Evolutionary conservation across 2,113 vertebrate species (phyloP).

Genomic region (Platanista minor): DNA sequence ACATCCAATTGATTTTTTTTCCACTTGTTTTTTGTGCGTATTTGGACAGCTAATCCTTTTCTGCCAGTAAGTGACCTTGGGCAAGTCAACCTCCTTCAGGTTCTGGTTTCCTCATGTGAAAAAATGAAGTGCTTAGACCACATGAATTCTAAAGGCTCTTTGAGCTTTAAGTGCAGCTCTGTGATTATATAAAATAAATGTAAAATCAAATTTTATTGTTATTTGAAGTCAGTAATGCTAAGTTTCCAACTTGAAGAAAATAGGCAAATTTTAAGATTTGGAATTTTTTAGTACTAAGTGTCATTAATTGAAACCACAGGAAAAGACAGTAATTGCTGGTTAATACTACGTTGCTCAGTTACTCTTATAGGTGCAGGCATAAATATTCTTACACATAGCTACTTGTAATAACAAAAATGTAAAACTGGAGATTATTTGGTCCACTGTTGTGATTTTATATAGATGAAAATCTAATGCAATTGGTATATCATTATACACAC

Average conservation of each 20-base stretch:
- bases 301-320: not conserved
- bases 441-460: not conserved
- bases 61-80: not conserved
- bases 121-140: slow-evolving; percentile 9
- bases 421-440: not conserved
- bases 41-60: slow-evolving; percentile 7
- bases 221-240: slow-evolving; percentile 29
- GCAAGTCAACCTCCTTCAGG: not conserved
- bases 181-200: not conserved
- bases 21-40: not conserved
- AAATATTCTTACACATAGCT: not conserved
- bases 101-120: not conserved
- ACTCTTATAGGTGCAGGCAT: not conserved
- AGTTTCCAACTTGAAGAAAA: slow-evolving; percentile 9
- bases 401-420: not conserved
- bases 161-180: not conserved
- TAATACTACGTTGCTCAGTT: not conserved
- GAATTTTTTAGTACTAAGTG: not conserved
- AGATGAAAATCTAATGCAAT: not conserved
- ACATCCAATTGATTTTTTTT: not conserved
- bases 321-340: not conserved
- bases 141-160: not conserved
- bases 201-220: slow-evolving; percentile 25
- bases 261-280: slow-evolving; percentile 15
- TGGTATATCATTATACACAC: not conserved